Base-by-base conservation (phyloP, 2,888 invertebrate species). In the Phortica okadai region DNA sequence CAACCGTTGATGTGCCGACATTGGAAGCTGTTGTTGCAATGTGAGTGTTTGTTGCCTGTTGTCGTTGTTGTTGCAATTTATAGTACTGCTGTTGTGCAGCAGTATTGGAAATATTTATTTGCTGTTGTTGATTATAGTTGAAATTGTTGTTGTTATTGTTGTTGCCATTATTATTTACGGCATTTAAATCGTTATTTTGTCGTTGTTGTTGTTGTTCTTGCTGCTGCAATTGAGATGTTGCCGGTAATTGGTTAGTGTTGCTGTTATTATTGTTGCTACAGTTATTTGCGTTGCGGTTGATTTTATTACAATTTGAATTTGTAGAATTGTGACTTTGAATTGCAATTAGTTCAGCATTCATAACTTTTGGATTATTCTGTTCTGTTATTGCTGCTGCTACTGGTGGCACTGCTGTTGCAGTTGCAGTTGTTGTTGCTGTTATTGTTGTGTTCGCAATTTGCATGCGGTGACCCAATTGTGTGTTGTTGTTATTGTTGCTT, bases 361-460 rank as follows among this genome's bases (percentile, higher is more conserved):
- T 85, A 76, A 82, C 83, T 81, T 79, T 86, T 76, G 82, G 74
- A 58, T 78, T 79, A 59, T 70, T 73, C 56, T 16, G 59, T 56
- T 64, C 73, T 59, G 78, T 58, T 76, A 74, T 54, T 75, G 78
- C 42, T 75, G 82, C 74, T 73, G 72, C 59, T 11, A 76, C 73
- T 62, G 74, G 77, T 54, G 78, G 56, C 76, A 74, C 56, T 75
- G 77, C 42, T 75, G 82, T 77, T 76, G 78, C 78, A 78, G 82
- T 77, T 76, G 78, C 78, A 78, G 82, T 81, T 81, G 87, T 83
- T 89, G 90, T 88, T 88, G 91, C 88, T 85, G 89, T 88, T 78
- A 89, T 88, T 87, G 90, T 88, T 90, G 89, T 89, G 83, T 90
- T 90, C 75, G 89, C 89, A 81, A 90, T 89, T 87, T 90, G 90